Evolutionary conservation across 2,888 invertebrate species (phyloP), one percentile per base, ranked within the genome.

Genomic region (Drosophila borborema): DNA sequence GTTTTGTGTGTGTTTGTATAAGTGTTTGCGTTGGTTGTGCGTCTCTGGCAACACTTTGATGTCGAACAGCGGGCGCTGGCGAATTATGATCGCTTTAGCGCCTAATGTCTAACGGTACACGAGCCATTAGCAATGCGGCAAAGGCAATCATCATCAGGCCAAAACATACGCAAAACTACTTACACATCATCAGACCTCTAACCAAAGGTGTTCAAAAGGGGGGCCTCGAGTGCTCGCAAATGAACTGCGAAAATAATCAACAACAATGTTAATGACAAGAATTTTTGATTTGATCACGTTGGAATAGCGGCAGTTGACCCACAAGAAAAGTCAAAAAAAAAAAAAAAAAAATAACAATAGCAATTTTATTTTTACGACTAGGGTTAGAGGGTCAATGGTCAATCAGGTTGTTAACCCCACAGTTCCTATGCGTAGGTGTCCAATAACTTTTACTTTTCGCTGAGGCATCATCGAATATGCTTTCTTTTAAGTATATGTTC

Each of bases 11-110:
- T 14, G 10, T 4, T 43, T 43, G 23, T 31, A 48, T 34, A 20
- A 23, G 43, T 59, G 49, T 18, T 18, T 46, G 20, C 36, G 40
- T 3, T 40, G 41, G 12, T 14, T 60, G 51, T 49, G 55, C 14
- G 7, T 9, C 53, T 40, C 53, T 64, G 53, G 60, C 49, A 63
- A 36, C 69, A 63, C 38, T 71, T 63, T 67, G 54, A 71, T 77
- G 74, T 58, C 49, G 62, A 68, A 40, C 49, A 53, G 43, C 59
- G 49, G 54, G 49, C 62, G 45, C 40, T 48, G 48, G 55, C 76
- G 79, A 80, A 77, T 85, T 84, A 74, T 86, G 82, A 82, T 72
- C 78, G 78, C 86, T 84, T 82, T 84, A 74, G 69, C 74, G 83
- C 78, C 75, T 85, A 83, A 83, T 85, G 75, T 56, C 72, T 86